Base-by-base conservation (phyloP, 2,888 invertebrate genomes). In the Hedya salicella region DNA sequence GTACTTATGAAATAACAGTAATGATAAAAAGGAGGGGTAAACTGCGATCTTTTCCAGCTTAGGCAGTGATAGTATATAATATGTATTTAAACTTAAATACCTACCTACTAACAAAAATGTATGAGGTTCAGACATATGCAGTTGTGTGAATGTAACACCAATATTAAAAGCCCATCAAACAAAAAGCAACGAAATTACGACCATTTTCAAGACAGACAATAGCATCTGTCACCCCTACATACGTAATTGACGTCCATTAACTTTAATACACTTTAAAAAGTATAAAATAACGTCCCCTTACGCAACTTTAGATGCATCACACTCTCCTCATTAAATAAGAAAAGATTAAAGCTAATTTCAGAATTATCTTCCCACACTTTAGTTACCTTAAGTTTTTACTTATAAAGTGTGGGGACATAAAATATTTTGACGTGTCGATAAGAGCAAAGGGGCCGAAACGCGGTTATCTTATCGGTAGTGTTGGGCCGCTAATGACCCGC, bases 401-500 rank as follows among this genome's bases (percentile, higher is more conserved):
- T 76, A 77, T 84, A 53, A 86, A 86, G 83, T 81, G 83, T 75
- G 65, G 82, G 76, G 81, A 87, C 87, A 86, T 89, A 88, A 91
- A 90, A 88, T 90, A 89, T 90, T 91, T 88, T 89, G 91, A 89
- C 88, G 78, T 76, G 75, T 72, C 76, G 86, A 90, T 89, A 89
- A 89, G 86, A 77, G 79, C 79, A 83, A 87, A 85, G 79, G 81
- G 78, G 79, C 86, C 89, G 86, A 83, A 82, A 73, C 63, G 62
- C 67, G 68, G 77, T 87, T 88, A 91, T 91, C 90, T 91, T 89
- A 91, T 90, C 90, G 78, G 52, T n/a, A 81, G 83, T 84, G 85
- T 82, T 81, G 79, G 77, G 81, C 75, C 82, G 77, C 86, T 91
- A 91, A 91, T 89, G 89, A 88, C 87, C 80, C 70, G 72, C 74